Base-by-base conservation (phyloP, 1,140 invertebrate species). In the Temnothorax nylanderi region DNA sequence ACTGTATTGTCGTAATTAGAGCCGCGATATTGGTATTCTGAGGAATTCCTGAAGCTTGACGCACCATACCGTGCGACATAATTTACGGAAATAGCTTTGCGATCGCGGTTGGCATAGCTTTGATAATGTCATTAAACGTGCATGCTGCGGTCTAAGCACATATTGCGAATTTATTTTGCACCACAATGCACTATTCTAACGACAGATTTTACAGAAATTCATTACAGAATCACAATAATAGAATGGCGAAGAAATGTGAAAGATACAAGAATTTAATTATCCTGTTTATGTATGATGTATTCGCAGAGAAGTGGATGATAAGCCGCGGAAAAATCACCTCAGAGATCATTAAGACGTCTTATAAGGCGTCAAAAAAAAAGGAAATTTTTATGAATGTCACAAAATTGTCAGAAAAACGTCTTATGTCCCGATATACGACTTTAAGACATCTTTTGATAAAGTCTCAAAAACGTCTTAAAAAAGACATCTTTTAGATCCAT, bases 61-160 rank as follows among this genome's bases (percentile, higher is more conserved):
- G 69, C 56, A 72, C 54, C 21, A 75, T 65, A 82, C 65, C 71
- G 49, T 88, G 88, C 90, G 89, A 92, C 91, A 92, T 92, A 92
- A 93, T 93, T 92, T 92, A 93, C 86, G 87, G 86, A 91, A 93
- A 93, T 93, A 92, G 91, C 90, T 82, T 69, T 56, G 88, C 85
- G 88, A 90, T 90, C 86, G 89, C 65, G 89, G 86, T 84, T 58
- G 41, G 71, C 89, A 90, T 90, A 86, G 86, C 89, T 90, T 86
- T 88, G 89, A 90, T 90, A 90, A 90, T 84, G 86, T 90, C 81
- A 90, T 90, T 90, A 90, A 90, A 90, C 47, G 58, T 72, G 60
- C 85, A 90, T 89, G 89, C 89, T 85, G 88, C 80, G 74, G 75
- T 67, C 44, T n/a, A 26, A 56, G 41, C 54, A 69, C 21, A 47